Conservation (phyloP, 2,113 vertebrate species). For the Odocoileus hemionus region DNA sequence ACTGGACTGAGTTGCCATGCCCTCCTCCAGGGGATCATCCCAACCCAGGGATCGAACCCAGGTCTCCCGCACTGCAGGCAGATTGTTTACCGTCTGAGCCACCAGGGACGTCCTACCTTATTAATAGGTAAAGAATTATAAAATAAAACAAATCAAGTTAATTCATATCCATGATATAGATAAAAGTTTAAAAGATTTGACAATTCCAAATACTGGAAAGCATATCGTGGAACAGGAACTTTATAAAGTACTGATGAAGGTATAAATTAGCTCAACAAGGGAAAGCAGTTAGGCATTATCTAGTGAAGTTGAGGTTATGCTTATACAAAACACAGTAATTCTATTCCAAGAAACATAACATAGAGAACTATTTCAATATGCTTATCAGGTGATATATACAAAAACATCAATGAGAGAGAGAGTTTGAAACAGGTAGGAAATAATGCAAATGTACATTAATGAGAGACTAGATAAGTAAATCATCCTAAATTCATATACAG, state of each 20-base stretch:
- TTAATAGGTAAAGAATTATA: not conserved
- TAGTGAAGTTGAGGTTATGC: not conserved
- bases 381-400: not conserved
- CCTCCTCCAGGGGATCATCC: not conserved
- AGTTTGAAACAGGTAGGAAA: not conserved
- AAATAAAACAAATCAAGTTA: not conserved
- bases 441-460: not conserved
- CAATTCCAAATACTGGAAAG: not conserved
- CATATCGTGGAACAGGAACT: not conserved
- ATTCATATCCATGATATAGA: not conserved
- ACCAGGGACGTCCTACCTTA: not conserved
- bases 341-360: not conserved
- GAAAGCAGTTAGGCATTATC: not conserved
- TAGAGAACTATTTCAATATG: not conserved
- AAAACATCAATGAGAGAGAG: not conserved
- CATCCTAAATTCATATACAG: not conserved
- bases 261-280: not conserved
- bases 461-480: not conserved
- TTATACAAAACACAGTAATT: not conserved
- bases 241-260: not conserved
- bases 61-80: not conserved
- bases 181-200: not conserved
- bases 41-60: not conserved
- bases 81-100: not conserved
- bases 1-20: not conserved